phyloP scores from a whole-genome alignment of 1,140 invertebrate species.

The Euschistus heros region DNA sequence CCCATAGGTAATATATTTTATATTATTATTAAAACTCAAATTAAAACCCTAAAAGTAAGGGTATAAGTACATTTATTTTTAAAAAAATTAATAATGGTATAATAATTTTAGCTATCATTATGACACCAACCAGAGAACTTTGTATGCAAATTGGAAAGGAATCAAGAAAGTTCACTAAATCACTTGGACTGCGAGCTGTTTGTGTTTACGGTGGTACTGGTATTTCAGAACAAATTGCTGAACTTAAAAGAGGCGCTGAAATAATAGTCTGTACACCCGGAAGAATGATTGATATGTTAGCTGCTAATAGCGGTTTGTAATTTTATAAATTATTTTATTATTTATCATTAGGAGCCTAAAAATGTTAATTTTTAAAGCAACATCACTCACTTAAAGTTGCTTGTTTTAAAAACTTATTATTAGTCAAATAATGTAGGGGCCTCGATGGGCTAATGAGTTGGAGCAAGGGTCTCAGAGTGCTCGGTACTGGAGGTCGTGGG shows the following conservation, averaged over 20 bases:
- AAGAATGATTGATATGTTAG: slow-evolving; percentile 99
- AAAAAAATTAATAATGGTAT: slow-evolving; percentile 4
- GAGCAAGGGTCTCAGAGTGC: too few relatives aligned
- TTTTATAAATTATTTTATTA: neutral
- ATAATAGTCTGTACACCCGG: slow-evolving; percentile 99
- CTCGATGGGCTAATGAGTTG: too few relatives aligned
- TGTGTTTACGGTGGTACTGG: slow-evolving; percentile 99
- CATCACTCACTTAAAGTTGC: too few relatives aligned
- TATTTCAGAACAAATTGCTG: slow-evolving; percentile 94
- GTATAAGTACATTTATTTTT: neutral
- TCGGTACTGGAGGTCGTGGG: too few relatives aligned
- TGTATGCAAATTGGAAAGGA: slow-evolving; percentile 99
- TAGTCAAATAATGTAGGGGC: too few relatives aligned
- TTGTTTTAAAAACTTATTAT: too few relatives aligned
- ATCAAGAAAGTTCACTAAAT: slow-evolving; percentile 90
- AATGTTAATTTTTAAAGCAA: too few relatives aligned
- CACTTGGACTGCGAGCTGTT: slow-evolving; percentile 72
- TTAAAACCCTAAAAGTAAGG: neutral
- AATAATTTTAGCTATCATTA: slow-evolving; percentile 59
- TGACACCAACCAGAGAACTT: slow-evolving; percentile 96
- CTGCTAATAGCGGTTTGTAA: slow-evolving; percentile 80
- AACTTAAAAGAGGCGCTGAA: slow-evolving; percentile 93
- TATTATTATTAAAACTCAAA: neutral
- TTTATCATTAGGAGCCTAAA: too few relatives aligned
- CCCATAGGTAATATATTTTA: slow-evolving; percentile 56